A percentile compares a stretch with the other conserved stretches of the same genome.
Evolutionary conservation across 2,113 vertebrate genomes (phyloP).

Genomic region (Ciconia stormi): DNA sequence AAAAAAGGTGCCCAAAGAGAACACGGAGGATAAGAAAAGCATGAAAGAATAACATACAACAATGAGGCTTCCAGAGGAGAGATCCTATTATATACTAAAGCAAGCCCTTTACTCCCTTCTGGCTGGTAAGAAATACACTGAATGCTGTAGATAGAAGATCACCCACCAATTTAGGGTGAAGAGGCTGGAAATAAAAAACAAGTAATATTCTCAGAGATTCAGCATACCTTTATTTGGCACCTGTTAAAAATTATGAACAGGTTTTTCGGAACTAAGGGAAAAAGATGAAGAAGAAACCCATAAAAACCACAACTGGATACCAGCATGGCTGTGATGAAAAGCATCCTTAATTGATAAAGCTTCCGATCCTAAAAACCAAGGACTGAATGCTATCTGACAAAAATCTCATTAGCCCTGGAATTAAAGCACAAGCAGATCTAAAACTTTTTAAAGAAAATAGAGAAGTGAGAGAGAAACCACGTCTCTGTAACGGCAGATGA

Average conservation of each 20-base stretch:
- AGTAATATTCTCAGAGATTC: neutral
- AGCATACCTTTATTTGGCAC: neutral
- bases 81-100: slow-evolving; percentile 20
- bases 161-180: neutral
- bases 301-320: neutral
- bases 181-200: neutral
- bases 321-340: neutral
- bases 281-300: neutral
- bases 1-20: neutral
- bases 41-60: neutral
- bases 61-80: neutral
- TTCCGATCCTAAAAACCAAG: neutral
- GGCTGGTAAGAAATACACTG: neutral
- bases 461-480: neutral
- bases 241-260: neutral
- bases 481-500: neutral
- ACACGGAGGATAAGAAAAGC: neutral
- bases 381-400: neutral
- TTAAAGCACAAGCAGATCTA: neutral
- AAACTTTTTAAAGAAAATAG: neutral
- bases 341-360: neutral
- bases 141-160: neutral
- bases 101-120: neutral
- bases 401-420: neutral
- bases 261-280: neutral